Conservation (phyloP, 30 jellyfish, hydroid and myxozoan genomes). For the Aurelia aurita complex sp. Pacific region DNA sequence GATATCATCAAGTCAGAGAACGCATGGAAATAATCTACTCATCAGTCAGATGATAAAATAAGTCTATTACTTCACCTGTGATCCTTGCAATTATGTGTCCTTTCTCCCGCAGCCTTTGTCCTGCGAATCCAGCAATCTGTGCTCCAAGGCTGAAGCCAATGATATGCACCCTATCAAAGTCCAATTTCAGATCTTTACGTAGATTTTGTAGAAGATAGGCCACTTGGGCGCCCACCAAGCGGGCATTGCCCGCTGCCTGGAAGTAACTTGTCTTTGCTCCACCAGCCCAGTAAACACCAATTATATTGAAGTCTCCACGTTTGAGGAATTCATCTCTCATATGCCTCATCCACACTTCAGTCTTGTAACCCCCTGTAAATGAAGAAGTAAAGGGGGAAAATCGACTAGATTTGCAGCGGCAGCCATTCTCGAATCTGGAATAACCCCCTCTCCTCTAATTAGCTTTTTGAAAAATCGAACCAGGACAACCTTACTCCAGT, state of each 20-base stretch:
- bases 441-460: too few relatives aligned
- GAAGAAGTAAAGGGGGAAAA: neutral
- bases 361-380: too few relatives aligned
- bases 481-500: too few relatives aligned
- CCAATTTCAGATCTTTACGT: slow-evolving; percentile 48
- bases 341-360: neutral
- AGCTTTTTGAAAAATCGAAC: too few relatives aligned
- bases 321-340: slow-evolving; percentile 47
- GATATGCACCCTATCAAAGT: slow-evolving; percentile 40
- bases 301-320: slow-evolving; percentile 69
- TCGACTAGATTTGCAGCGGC: too few relatives aligned
- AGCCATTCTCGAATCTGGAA: too few relatives aligned
- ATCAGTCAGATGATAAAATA: too few relatives aligned
- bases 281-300: slow-evolving; percentile 67
- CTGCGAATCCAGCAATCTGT: slow-evolving; percentile 83
- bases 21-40: too few relatives aligned
- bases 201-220: slow-evolving; percentile 50
- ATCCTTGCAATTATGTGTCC: slow-evolving; percentile 67
- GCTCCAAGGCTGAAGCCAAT: slow-evolving; percentile 91
- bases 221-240: slow-evolving; percentile 81
- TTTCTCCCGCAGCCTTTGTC: slow-evolving; percentile 51
- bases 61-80: slow-evolving; percentile 54
- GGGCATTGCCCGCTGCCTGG: slow-evolving; percentile 80
- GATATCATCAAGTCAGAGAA: too few relatives aligned
- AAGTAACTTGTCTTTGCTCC: slow-evolving; percentile 72